These are phyloP conservation scores for Rhinichthys osculus DNA, from an alignment of 2,797 vertebrate species.

Conservation along the genomic window DNA sequence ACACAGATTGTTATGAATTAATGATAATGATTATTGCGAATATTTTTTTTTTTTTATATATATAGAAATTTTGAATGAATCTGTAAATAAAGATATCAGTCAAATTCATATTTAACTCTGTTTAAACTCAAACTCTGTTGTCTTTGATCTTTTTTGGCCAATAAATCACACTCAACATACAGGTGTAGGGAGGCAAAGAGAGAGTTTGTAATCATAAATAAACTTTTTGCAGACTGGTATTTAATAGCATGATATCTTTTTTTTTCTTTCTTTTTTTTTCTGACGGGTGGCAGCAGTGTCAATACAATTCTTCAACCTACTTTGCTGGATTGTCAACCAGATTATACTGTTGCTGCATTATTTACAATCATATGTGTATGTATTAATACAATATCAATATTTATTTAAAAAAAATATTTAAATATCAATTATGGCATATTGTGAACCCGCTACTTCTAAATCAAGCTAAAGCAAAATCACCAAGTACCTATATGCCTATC, in stretches of 20 bases:
- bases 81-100: not conserved
- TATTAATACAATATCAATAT: not conserved
- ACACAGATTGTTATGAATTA: not conserved
- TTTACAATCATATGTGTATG: not conserved
- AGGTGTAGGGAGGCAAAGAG: not conserved
- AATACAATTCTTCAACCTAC: not conserved
- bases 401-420: not conserved
- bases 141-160: not conserved
- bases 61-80: not conserved
- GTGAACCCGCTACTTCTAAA: not conserved
- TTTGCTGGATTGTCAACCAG: not conserved
- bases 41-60: too few species aligned
- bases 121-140: not conserved
- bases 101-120: not conserved
- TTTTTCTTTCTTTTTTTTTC: not conserved
- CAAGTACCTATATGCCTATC: not conserved
- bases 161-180: not conserved
- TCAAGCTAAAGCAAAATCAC: not conserved
- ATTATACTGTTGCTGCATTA: not conserved
- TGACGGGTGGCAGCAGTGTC: not conserved
- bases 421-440: not conserved
- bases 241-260: not conserved
- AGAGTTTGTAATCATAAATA: not conserved
- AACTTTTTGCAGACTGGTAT: not conserved
- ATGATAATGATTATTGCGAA: not conserved